phyloP scores from a whole-genome alignment of 2,113 vertebrate species.

The Beaufortia kweichowensis region DNA sequence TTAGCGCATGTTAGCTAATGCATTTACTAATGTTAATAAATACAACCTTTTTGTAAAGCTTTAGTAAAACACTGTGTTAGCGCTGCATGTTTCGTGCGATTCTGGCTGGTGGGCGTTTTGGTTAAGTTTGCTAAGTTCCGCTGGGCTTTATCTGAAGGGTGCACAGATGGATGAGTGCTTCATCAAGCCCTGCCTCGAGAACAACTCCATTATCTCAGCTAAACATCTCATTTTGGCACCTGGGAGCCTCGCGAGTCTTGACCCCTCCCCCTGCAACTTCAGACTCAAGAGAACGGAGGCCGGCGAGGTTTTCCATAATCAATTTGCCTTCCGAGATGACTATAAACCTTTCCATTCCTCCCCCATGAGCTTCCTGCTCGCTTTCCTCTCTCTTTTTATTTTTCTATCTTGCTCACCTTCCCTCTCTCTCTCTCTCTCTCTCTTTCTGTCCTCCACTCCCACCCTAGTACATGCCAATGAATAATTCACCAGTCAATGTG shows the following conservation, averaged over 20 bases:
- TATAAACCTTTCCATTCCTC: slow-evolving; percentile 60
- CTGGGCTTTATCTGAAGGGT: slow-evolving; percentile 24
- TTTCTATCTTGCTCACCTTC: slow-evolving; percentile 6
- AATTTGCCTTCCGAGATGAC: slow-evolving; percentile 73
- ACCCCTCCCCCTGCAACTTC: slow-evolving; percentile 50
- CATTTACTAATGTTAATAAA: too few relatives aligned
- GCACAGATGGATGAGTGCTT: slow-evolving; percentile 33
- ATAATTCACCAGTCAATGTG: slow-evolving; percentile 80
- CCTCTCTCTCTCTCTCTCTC: slow-evolving; percentile 41
- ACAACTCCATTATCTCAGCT: slow-evolving; percentile 60
- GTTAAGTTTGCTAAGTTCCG: background rate
- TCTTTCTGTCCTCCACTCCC: slow-evolving; percentile 48
- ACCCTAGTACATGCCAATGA: slow-evolving; percentile 63
- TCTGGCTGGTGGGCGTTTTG: slow-evolving; percentile 27
- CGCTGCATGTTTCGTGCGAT: slow-evolving; percentile 50
- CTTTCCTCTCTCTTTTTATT: slow-evolving; percentile 22
- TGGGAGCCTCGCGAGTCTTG: slow-evolving; percentile 3
- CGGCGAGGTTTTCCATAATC: slow-evolving; percentile 76
- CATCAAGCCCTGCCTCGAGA: slow-evolving; percentile 33
- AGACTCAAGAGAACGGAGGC: slow-evolving; percentile 68
- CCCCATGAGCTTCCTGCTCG: slow-evolving; percentile 19
- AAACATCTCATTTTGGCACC: slow-evolving; percentile 41
- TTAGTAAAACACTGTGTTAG: too few relatives aligned
- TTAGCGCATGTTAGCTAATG: too few relatives aligned
- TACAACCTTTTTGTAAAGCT: too few relatives aligned